Percentiles rank a stretch among this genome's conserved stretches.
phyloP scores from a whole-genome alignment of 2,888 invertebrate genomes.

The Xanthia togata region DNA sequence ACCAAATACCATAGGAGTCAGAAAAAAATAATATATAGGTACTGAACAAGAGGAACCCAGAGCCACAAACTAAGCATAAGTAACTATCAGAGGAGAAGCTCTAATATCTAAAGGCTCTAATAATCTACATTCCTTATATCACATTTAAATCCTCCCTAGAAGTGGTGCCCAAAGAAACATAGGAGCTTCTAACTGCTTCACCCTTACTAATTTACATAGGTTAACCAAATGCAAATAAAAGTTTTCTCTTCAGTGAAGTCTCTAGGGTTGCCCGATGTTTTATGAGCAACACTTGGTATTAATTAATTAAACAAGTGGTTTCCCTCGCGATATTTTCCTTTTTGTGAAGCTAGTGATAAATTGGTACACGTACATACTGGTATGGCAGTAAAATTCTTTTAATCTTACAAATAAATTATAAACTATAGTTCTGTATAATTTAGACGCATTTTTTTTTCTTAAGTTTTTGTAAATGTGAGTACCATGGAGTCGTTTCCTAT shows the following conservation, averaged over 20 bases:
- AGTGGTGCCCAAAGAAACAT: background rate
- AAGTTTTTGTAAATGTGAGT: no score
- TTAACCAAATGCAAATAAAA: constrained; percentile 6
- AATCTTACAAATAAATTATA: no score
- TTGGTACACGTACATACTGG: background rate
- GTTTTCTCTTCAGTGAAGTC: constrained; percentile 1
- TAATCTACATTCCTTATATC: background rate
- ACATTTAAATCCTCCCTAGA: no score
- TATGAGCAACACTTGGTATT: constrained; percentile 15
- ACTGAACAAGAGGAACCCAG: background rate
- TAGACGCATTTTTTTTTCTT: no score
- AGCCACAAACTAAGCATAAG: background rate
- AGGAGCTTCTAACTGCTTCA: background rate
- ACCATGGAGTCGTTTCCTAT: no score
- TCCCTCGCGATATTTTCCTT: constrained; percentile 44
- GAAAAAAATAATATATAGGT: no score
- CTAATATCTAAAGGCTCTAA: background rate
- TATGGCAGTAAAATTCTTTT: no score
- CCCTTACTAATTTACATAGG: background rate
- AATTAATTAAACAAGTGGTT: constrained; percentile 49
- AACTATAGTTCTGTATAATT: no score
- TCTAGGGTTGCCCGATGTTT: constrained; percentile 7
- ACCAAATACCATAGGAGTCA: background rate
- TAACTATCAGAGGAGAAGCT: background rate
- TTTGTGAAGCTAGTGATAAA: constrained; percentile 17